Base-by-base conservation (phyloP, 2,888 invertebrate species). In the Dynastes maya region DNA sequence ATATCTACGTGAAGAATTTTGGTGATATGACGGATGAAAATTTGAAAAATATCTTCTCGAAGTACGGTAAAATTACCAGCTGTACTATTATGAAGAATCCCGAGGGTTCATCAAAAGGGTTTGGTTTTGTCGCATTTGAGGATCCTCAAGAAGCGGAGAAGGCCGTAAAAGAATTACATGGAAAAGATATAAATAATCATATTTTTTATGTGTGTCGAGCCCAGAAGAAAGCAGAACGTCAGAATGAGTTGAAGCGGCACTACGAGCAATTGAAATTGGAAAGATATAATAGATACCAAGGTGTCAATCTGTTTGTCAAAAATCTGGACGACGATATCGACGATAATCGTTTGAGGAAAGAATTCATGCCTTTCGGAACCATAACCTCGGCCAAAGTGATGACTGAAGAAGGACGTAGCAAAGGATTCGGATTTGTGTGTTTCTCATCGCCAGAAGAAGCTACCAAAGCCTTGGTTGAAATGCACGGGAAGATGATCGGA, bases 1-100 rank as follows among this genome's bases (percentile, higher is more conserved):
- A 99, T 90, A 97, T 99, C 6, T 99, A 98, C 90, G 95, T 99
- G 65, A 99, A 99, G 90, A 99, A 99, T 90, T 98, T 99, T 89
- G 97, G 98, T 84, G 96, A 97, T 82, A 92, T 97, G 86, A 94
- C 94, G 82, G 98, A 99, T 87, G 96, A 97, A 78, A 94, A 95
- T 88, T 90, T 99, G 45, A 93, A 92, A 83, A 96, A 96, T 2
- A 93, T 98, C 92, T 98, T 98, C 89, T 95, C 95, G 85, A 94
- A 95, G 85, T 99, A 95, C 90, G 98, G 98, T 65, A 93, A 93
- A 83, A 97, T 98, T 82, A 97, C 97, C 75, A 97, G 97, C 87
- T 95, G 95, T 87, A 96, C 96, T 88, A 95, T 97, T 49, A 98
- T 98, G 96, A 94, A 93, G 85, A 95, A 96, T 86, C 95, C 96